Evolutionary conservation across 2,888 invertebrate species (phyloP), one percentile per base, ranked within the genome.

Genomic region (Xanthorhoe spadicearia): DNA sequence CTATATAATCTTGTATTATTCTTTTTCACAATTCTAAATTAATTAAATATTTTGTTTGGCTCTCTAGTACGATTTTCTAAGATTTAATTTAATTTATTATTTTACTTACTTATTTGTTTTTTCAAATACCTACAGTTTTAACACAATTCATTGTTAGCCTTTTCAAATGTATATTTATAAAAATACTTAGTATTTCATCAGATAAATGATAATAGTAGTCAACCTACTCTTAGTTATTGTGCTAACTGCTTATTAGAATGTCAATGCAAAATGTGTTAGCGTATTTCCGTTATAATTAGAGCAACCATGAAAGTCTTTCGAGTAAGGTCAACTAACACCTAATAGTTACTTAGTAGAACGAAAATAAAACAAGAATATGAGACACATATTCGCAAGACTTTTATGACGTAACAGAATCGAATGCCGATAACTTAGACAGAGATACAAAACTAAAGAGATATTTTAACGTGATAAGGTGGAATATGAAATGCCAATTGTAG

Each of bases 221-320:
- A 46, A 32, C 23, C 17, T 15, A 57, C 17, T 32, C 32, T 17
- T 51, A 58, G 35, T 38, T n/a, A 18, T 28, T 60, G 55, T 61
- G 51, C 23, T 67, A 63, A 56, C 50, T 57, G 50, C 55, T 68
- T 15, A 54, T 64, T 64, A 68, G 54, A 61, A 57, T 58, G 57
- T 61, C 54, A 61, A 64, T 68, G 68, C 46, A 58, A 68, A 64
- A 49, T 53, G 46, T 58, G 57, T 52, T 61, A 49, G 55, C 61
- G 54, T 59, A 61, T 57, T 61, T 67, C 64, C 64, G 64, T 38
- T 64, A 64, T 68, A 68, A 64, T 64, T 64, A 68, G 61, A 49
- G 53, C 54, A 68, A 58, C 68, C 68, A 61, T 68, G 68, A 68
- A 68, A 68, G 64, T 68, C 64, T 68, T 68, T 64, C 64, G 54